Conservation (phyloP, 2,797 vertebrate genomes). For the Ctenosaura bakeri region DNA sequence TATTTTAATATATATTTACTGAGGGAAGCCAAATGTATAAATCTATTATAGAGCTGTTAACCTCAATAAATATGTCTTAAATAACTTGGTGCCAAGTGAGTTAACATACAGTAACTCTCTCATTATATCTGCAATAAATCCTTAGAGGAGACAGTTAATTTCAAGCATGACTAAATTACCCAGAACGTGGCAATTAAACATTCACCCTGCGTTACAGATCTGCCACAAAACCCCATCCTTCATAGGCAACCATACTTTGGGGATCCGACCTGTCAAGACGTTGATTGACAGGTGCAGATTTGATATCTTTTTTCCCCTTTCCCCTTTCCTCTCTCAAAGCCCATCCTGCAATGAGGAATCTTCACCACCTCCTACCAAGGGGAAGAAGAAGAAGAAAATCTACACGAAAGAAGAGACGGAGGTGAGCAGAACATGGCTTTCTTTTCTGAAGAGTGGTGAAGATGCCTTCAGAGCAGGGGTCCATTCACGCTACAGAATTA, state of each 20-base stretch:
- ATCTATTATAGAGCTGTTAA: constrained; percentile 78
- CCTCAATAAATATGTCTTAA: constrained; percentile 75
- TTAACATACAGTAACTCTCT: constrained; percentile 59
- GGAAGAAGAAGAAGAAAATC: constrained; percentile 98
- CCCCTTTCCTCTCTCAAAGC: constrained; percentile 72
- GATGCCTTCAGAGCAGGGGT: not conserved
- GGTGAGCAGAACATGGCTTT: constrained; percentile 77
- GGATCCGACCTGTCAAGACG: not conserved
- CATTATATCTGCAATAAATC: constrained; percentile 72
- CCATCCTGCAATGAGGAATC: constrained; percentile 79
- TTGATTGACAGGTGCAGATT: rapidly evolving
- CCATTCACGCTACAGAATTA: too few species aligned
- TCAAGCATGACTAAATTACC: constrained; percentile 66
- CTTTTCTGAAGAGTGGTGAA: not conserved
- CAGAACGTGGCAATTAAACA: constrained; percentile 58
- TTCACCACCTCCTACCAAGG: constrained; percentile 75
- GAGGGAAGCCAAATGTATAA: constrained; percentile 77
- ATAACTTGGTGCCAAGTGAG: constrained; percentile 65
- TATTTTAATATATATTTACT: constrained; percentile 82
- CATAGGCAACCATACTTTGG: not conserved
- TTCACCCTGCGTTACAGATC: not conserved
- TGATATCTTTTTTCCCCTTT: not conserved
- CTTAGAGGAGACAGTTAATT: constrained; percentile 64
- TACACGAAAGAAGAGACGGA: constrained; percentile 89
- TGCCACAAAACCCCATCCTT: not conserved